phyloP scores from a whole-genome alignment of 2,113 vertebrate genomes.

The Carollia perspicillata region DNA sequence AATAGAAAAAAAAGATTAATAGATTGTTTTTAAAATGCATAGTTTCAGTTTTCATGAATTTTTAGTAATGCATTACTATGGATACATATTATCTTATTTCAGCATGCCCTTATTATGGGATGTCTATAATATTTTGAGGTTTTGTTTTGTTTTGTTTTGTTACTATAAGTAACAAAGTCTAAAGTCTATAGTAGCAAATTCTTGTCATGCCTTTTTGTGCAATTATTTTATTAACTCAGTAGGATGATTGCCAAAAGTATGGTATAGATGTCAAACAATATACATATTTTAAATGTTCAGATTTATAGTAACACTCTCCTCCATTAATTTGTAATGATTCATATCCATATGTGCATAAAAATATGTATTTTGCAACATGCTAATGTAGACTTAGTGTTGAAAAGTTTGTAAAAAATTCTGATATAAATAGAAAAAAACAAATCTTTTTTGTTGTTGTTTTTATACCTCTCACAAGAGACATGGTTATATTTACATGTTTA shows the following conservation, averaged over 20 bases:
- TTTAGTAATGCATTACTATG: neutral
- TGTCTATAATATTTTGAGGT: neutral
- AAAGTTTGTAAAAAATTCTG: neutral
- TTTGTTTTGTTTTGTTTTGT: neutral
- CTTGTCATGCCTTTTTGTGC: neutral
- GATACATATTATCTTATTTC: neutral
- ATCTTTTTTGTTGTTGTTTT: neutral
- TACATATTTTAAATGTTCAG: neutral
- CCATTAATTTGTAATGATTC: neutral
- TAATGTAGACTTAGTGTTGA: neutral
- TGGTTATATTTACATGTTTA: neutral
- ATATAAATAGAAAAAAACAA: neutral
- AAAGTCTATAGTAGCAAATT: neutral
- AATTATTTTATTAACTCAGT: neutral
- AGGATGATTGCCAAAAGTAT: neutral
- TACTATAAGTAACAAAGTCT: no score
- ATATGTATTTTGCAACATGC: neutral
- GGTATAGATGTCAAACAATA: neutral
- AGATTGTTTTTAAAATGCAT: neutral
- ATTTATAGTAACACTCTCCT: neutral
- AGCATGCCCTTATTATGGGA: neutral
- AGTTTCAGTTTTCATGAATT: neutral
- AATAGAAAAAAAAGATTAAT: neutral
- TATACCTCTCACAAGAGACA: neutral
- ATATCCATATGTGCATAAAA: neutral